phyloP scores from a whole-genome alignment of 2,797 vertebrate genomes.

The Telmatherina bonti region DNA sequence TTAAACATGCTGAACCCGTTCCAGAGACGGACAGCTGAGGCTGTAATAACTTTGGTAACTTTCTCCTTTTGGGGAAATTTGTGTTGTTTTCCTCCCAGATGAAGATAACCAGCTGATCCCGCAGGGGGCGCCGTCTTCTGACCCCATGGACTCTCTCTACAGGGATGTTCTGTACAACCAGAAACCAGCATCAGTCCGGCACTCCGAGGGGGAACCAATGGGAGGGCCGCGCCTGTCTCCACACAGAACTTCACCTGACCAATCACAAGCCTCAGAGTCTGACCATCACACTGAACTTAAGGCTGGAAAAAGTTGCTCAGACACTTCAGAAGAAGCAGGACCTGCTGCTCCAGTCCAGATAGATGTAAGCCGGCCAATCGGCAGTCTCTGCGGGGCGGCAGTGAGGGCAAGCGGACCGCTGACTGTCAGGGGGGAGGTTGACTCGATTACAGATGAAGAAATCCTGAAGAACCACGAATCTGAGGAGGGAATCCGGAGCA shows the following conservation, averaged over 20 bases:
- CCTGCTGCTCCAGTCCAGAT: constrained; percentile 62
- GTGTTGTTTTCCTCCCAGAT: constrained; percentile 71
- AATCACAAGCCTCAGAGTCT: constrained; percentile 12
- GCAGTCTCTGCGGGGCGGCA: constrained; percentile 66
- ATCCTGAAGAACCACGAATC: constrained; percentile 87
- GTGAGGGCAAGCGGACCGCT: constrained; percentile 42
- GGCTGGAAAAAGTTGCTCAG: neutral
- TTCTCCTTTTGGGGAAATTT: neutral
- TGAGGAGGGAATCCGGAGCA: constrained; percentile 85
- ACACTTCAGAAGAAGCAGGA: constrained; percentile 21
- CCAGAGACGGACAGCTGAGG: too few relatives aligned
- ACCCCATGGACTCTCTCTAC: constrained; percentile 87
- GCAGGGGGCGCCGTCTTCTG: constrained; percentile 67
- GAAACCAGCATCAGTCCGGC: neutral
- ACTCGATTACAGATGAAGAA: constrained; percentile 86
- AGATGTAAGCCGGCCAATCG: constrained; percentile 77
- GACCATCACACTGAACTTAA: neutral
- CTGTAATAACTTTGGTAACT: too few relatives aligned
- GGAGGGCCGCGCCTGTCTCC: neutral
- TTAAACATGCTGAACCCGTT: too few relatives aligned
- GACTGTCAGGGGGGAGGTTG: constrained; percentile 84
- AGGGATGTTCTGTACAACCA: constrained; percentile 83
- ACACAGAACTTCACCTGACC: constrained; percentile 14
- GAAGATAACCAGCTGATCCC: constrained; percentile 71
- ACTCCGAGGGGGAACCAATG: constrained; percentile 10